Percentiles rank a stretch among this genome's conserved stretches.
These are phyloP conservation scores for Cecidostiba fungosa DNA, from an alignment of 2,888 invertebrate species.

Conservation along the genomic window DNA sequence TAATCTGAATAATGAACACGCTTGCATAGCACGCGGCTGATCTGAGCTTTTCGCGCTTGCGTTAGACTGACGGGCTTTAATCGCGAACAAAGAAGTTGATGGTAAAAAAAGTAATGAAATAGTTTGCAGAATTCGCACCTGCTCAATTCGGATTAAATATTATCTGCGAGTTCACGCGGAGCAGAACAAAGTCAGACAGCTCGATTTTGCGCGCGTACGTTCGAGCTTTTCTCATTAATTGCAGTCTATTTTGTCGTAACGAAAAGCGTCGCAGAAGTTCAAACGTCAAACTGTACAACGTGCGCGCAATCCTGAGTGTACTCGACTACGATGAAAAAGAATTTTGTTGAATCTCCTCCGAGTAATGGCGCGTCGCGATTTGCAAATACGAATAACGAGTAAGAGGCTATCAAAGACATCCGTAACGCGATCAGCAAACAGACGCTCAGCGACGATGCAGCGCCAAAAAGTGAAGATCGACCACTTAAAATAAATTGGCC, in stretches of 20 bases:
- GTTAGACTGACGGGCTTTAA: no score
- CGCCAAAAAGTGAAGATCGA: not conserved
- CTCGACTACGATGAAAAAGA: no score
- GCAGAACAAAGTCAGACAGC: not conserved
- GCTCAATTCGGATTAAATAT: no score
- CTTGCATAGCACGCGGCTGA: no score
- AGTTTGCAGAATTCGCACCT: no score
- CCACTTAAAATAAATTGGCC: slow-evolving; percentile 47
- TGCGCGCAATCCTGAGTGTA: not conserved
- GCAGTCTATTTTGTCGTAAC: not conserved
- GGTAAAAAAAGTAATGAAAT: no score
- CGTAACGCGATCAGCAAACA: not conserved
- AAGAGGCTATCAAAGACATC: not conserved
- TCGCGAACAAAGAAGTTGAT: no score
- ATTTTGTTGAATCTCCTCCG: no score
- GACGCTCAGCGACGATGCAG: not conserved
- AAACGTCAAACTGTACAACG: not conserved
- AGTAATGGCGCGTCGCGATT: no score
- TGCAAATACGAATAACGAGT: no score
- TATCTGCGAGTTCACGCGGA: no score
- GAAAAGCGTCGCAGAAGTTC: not conserved
- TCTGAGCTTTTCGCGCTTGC: not conserved
- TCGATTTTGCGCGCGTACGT: not conserved
- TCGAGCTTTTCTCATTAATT: not conserved
- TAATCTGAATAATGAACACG: no score